Conservation (phyloP, 92 coral and sea anemone species). For the Siderastrea radians region DNA sequence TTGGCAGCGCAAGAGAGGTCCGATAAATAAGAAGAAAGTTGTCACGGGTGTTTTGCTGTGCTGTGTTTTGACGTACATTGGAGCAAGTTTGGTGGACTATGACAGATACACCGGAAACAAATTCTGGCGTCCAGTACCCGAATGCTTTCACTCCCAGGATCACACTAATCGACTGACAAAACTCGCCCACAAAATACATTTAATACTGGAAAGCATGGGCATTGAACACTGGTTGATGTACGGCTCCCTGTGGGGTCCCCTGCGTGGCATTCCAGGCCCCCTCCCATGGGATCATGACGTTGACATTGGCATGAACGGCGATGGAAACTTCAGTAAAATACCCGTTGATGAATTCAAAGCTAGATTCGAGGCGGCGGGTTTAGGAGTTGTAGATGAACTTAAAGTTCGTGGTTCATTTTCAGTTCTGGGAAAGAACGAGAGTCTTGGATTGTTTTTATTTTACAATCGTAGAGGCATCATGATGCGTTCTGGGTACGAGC, state of each 20-base stretch:
- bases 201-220: conserved; percentile 15
- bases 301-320: not conserved
- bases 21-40: not conserved
- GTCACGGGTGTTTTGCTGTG: not conserved
- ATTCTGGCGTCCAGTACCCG: not conserved
- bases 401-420: not conserved
- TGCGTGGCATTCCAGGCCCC: too few species aligned
- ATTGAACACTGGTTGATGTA: not conserved
- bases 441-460: conserved; percentile 6
- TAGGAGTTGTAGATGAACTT: conserved; percentile 36
- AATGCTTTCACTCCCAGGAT: not conserved
- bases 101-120: not conserved
- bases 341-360: conserved; percentile 43
- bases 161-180: not conserved
- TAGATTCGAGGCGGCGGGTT: conserved; percentile 46
- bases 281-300: too few species aligned
- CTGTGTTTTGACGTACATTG: not conserved
- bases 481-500: conserved; percentile 52
- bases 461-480: conserved; percentile 30
- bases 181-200: conserved; percentile 31
- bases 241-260: too few species aligned
- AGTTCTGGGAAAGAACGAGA: not conserved
- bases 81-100: not conserved
- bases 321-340: conserved; percentile 26
- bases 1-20: too few species aligned